Base-by-base conservation (phyloP, 2,113 vertebrate genomes). In the Megaceryle maxima region DNA sequence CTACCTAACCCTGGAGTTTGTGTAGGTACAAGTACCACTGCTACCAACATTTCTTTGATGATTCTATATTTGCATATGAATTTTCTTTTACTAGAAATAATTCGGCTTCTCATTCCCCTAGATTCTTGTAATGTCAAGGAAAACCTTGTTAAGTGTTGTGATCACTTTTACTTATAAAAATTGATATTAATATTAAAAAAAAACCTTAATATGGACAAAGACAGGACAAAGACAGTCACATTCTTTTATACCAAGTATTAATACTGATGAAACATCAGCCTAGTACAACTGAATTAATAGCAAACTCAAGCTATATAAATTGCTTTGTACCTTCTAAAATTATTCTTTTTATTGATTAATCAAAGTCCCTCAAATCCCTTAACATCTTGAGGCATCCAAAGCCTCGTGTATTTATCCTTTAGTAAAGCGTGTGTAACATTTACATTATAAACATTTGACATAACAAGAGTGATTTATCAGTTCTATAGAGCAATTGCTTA, bases 401-500 rank as follows among this genome's bases (percentile, higher is more conserved):
- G 21, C 29, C n/a, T 76, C 26, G 9, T 5, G 2, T 66, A 41
- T 55, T 93, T n/a, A 48, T 75, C 76, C 72, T 92, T 91, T 51
- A 85, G 28, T 35, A 55, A 87, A 83, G 16, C 16, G 5, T 11
- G 24, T 41, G 72, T 16, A 90, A 53, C 15, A 75, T 74, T 91
- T 74, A 89, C 3, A 6, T 80, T 66, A 72, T 44, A 85, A 88
- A 89, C 56, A 39, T 88, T 73, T 51, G 63, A 92, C 92, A 70
- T 29, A 92, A 53, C 35, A 48, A 19, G 51, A 73, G 35, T 41
- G 44, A 91, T 87, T 86, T 64, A 75, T 73, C 88, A 70, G 66
- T 43, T 88, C 60, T 91, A 7, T 3, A 48, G 80, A 94, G 56
- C 53, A 60, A 87, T 55, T 35, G 51, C 97, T 98, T 94, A 99